phyloP scores from a whole-genome alignment of 1,140 invertebrate species.

The Drosophila athabasca region DNA sequence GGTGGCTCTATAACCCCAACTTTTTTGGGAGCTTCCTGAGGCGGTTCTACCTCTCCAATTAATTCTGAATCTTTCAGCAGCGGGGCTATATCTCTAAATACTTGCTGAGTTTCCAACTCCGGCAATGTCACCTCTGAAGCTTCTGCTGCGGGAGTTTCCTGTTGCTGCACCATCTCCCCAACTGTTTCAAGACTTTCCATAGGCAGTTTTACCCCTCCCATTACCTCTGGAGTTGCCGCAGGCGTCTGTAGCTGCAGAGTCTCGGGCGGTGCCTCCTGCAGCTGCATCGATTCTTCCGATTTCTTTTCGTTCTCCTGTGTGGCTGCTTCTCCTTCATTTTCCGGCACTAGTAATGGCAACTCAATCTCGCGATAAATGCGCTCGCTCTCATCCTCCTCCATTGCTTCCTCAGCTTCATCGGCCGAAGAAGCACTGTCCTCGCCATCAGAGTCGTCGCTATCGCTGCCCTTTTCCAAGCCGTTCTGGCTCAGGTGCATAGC shows the following conservation, averaged over 20 bases:
- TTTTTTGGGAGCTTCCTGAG: too few species aligned
- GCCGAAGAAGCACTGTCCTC: constrained; percentile 60
- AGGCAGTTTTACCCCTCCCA: background rate
- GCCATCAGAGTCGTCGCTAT: constrained; percentile 46
- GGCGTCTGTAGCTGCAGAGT: background rate
- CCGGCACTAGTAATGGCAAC: constrained; percentile 40
- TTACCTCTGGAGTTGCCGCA: background rate
- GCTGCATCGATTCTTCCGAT: background rate
- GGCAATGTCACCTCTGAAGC: background rate
- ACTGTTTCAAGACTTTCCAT: background rate
- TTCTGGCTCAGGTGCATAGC: constrained; percentile 32
- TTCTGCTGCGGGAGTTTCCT: too few species aligned
- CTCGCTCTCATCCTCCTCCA: constrained; percentile 56
- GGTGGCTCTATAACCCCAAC: too few species aligned
- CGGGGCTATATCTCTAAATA: too few species aligned
- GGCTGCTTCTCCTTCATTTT: background rate
- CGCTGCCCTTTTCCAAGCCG: constrained; percentile 25
- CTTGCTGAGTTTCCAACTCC: too few species aligned
- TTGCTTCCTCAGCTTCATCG: constrained; percentile 67
- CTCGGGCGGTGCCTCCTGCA: background rate
- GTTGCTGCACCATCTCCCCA: too few species aligned
- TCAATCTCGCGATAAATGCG: constrained; percentile 75
- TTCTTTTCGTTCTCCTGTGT: background rate
- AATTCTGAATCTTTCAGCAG: too few species aligned
- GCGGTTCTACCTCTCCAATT: too few species aligned